Conservation (phyloP, 1,140 invertebrate genomes). For the Notospermus geniculatus region DNA sequence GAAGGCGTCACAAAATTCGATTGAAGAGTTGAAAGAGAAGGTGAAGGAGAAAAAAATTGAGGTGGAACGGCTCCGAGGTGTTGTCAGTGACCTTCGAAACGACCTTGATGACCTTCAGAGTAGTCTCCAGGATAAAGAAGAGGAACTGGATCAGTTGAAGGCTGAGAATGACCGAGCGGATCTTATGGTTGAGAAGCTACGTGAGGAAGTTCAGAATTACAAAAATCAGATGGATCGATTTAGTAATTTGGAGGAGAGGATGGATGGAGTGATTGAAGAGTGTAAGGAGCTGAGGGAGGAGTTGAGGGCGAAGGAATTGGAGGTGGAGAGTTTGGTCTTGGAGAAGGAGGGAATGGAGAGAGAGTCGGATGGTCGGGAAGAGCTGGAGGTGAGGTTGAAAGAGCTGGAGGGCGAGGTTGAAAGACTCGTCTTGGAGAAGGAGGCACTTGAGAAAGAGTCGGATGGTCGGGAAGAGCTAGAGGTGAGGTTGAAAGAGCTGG, state of each 20-base stretch:
- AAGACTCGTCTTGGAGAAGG: slow-evolving; percentile 26
- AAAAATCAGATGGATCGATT: not conserved
- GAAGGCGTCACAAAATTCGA: slow-evolving; percentile 17
- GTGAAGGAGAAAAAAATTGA: slow-evolving; percentile 12
- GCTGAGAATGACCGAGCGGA: not conserved
- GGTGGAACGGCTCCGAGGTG: not conserved
- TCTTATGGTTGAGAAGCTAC: not conserved
- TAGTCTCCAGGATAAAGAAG: slow-evolving; percentile 20
- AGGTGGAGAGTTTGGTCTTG: not conserved
- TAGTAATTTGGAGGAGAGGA: not conserved
- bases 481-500: slow-evolving; percentile 24
- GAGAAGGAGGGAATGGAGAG: too few relatives aligned
- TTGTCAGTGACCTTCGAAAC: not conserved
- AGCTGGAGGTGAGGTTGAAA: too few relatives aligned
- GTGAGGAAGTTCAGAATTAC: not conserved
- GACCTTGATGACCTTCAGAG: too few relatives aligned
- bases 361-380: too few relatives aligned
- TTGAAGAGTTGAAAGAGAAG: slow-evolving; percentile 6
- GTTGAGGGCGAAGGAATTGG: not conserved
- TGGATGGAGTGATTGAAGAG: not conserved
- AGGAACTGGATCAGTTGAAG: slow-evolving; percentile 21
- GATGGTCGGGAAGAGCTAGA: slow-evolving; percentile 20
- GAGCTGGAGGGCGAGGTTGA: not conserved
- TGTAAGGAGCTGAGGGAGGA: not conserved
- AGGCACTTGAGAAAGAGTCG: slow-evolving; percentile 24